Base-by-base conservation (phyloP, 2,888 invertebrate species). In the Cistogaster globosa region DNA sequence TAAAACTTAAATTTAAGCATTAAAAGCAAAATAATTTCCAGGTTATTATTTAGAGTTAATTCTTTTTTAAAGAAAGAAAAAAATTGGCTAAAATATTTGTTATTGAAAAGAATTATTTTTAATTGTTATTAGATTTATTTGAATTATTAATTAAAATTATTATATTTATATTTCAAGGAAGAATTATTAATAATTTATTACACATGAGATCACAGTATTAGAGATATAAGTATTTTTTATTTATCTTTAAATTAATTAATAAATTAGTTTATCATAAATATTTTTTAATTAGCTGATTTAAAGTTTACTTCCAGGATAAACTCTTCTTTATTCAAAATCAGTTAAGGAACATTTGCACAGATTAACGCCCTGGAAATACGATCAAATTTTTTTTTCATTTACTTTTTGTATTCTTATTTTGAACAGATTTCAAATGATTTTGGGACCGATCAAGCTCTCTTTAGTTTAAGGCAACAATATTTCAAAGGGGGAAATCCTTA, bases 151-250 rank as follows among this genome's bases (percentile, higher is more conserved):
- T 74, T 67, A 22, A 68, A 11, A 53, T 65, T 68, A 72, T 68
- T 77, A 26, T 51, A 62, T 77, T 84, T 22, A 78, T 72, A 84
- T 81, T 69, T 63, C 71, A 82, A 79, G 85, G 82, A 85, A 85
- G 78, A 79, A 55, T 85, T 82, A 87, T 86, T 87, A 90, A 90
- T 87, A 89, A 89, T 82, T 91, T 91, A 92, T 92, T 92, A 92
- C 90, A 92, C 90, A 91, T 92, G 92, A 92, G 92, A 92, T 92
- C 92, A 92, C 92, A 92, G 92, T 92, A 92, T 92, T 92, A 92
- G 92, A 92, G 92, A 92, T 92, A 92, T 92, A 92, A 91, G 90
- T 92, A 82, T 78, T 86, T 79, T 75, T 83, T 57, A 65, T 68
- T 18, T 85, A 57, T 81, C 72, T 87, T 87, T 83, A 68, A 65